Percentiles rank a stretch among this genome's conserved stretches.
Evolutionary conservation across 2,113 vertebrate species (phyloP).

Genomic region (Microcebus jonahi): DNA sequence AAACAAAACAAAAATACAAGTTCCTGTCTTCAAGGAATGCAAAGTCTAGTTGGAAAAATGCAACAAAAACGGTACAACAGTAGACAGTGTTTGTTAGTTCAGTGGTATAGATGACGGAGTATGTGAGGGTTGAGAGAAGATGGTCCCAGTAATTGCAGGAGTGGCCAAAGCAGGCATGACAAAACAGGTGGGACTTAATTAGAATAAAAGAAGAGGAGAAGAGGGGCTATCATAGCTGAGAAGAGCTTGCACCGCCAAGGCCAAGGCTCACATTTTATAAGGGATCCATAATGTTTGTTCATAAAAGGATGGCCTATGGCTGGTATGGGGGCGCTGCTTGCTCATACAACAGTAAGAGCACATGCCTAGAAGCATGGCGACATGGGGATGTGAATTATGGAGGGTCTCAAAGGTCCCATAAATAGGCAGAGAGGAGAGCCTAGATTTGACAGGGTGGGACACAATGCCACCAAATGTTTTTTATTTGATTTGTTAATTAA

Average conservation of each 20-base stretch:
- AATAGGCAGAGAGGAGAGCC: neutral
- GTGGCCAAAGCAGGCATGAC: neutral
- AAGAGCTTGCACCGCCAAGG: neutral
- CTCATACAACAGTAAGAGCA: neutral
- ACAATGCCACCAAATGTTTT: neutral
- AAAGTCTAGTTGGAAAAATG: neutral
- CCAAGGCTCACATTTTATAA: neutral
- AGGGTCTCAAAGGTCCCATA: neutral
- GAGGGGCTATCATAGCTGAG: neutral
- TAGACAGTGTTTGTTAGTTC: neutral
- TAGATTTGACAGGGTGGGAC: neutral
- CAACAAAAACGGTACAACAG: neutral
- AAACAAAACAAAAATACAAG: neutral
- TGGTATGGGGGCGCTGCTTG: accelerated
- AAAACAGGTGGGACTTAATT: neutral
- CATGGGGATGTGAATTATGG: neutral
- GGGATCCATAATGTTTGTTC: neutral
- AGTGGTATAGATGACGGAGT: neutral
- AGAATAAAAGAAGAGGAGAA: neutral
- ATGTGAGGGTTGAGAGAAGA: too few relatives aligned
- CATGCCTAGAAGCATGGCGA: neutral
- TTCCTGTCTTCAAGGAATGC: neutral
- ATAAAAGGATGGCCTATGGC: neutral
- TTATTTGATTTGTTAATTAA: neutral
- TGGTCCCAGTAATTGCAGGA: neutral